Base-by-base conservation (phyloP, 2,113 vertebrate genomes). In the Noturus placidus region DNA sequence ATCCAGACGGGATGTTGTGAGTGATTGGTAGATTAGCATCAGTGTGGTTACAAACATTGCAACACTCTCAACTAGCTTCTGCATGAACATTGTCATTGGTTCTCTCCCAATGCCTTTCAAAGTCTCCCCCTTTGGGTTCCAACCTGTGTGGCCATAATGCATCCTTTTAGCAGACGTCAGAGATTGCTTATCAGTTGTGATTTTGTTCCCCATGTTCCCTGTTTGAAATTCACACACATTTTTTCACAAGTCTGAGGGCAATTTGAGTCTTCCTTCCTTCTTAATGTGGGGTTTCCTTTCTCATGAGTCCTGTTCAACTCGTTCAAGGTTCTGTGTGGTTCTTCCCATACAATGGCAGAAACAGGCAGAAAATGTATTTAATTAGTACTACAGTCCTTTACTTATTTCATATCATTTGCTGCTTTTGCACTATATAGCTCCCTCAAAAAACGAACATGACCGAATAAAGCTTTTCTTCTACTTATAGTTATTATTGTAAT, bases 201-300 rank as follows among this genome's bases (percentile, higher is more conserved):
- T 92, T 93, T 93, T 89, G 85, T 81, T 87, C 82, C 77, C 50
- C 72, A 86, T 74, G 78, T 88, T 85, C 88, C 85, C 88, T 83
- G 81, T 89, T 91, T 81, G 69, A 82, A 92, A 89, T 90, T 92
- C 90, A 92, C 88, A 90, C 89, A 91, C 91, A 82, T 92, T 91
- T 91, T 88, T 88, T 38, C 86, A 92, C 87, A 91, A 92, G 90
- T 91, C 87, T 86, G 83, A 87, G 79, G 91, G 91, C 93, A 93
- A 94, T 94, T 87, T 83, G 82, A 69, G 88, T 92, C 88, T 95
- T 95, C 94, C 94, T 95, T 95, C 94, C 94, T 92, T 91, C 90
- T 93, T 92, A 91, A 91, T 91, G 92, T 91, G 74, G 88, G 91
- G 89, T 93, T 95, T 94, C 94, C 93, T 92, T 83, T 91, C 92